Evolutionary conservation across 2,888 invertebrate species (phyloP), one percentile per base, ranked within the genome.

Genomic region (Dusona sp.): DNA sequence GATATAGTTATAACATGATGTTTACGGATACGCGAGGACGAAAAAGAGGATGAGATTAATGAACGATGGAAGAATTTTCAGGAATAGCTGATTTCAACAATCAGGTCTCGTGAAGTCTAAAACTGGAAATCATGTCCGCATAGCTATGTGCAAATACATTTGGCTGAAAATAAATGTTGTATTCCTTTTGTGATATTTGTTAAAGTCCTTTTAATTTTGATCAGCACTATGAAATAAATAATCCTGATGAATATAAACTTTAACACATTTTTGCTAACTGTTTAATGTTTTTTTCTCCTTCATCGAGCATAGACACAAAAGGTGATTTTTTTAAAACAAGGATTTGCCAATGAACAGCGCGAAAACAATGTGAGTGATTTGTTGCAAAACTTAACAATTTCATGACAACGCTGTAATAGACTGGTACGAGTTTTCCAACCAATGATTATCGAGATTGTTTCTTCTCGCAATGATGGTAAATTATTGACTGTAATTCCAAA

Each of bases 51-150:
- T 61, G 36, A 45, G 54, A 80, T 73, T 38, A 67, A 73, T 57
- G 22, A 73, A 73, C 65, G 75, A 78, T 77, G 64, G 11, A 73
- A 51, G 36, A 36, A 51, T 54, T 73, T 22, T 73, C n/a, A 73
- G 51, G 22, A 7, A 36, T 36, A 67, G 67, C n/a, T 38, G 38
- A 65, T 67, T 67, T 67, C 67, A 38, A 29, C 36, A 36, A 8
- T 22, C 22, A 38, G 22, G 22, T 38, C 11, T 67, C n/a, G 22
- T n/a, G 38, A 38, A 9, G 1, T 11, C 4, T n/a, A 22, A 38
- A 67, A n/a, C 22, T 36, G 7, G 2, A 16, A 29, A 6, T 57
- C 57, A 3, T 7, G 9, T 25, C 2, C 8, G 13, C 25, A 29
- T 57, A 29, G 0, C 1, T 29, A 13, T 13, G 25, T 13, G 57